Evolutionary conservation across 2,113 vertebrate species (phyloP), one percentile per base, ranked within the genome.

Genomic region (Tinamus guttatus): DNA sequence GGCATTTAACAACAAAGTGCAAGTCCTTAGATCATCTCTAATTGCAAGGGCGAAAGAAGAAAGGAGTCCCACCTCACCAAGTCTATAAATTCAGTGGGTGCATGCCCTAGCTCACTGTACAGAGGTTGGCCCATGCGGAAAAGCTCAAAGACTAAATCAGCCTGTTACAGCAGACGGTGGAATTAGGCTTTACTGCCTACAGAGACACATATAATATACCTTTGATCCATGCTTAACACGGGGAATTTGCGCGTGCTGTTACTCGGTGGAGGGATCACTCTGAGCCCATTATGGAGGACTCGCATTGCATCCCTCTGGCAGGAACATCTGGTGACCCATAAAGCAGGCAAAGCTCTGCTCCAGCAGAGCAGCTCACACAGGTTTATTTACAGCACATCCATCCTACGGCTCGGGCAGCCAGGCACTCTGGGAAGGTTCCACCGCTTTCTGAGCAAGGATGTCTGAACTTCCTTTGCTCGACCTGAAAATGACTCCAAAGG

Each of bases 391-490:
- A 63, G 45, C 78, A 13, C 43, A 41, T 45, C 64, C 3, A 13
- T 12, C 3, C 47, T 7, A 34, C 56, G 65, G 75, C 27, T 10
- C 27, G 1, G 69, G 38, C 77, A 12, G 38, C 41, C 30, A 30
- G 49, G 5, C 15, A 3, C 13, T 51, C 34, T 2, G 14, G 0
- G 11, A 58, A 54, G 71, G 25, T 49, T 49, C 10, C 43, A 41
- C 3, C 52, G 28, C 67, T 40, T 27, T 15, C 51, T 5, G 2
- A 3, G 32, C 3, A 8, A 47, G 43, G n/a, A 58, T 7, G 16
- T 49, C 21, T 63, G 54, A 78, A 62, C 47, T 71, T 1, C 1
- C 7, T 2, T 32, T 1, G 1, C 9, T 60, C 4, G 1, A 11
- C 36, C 7, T 1, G 0, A 51, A 52, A 59, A 36, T 20, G 47